Conservation (phyloP, 2,113 vertebrate species). For the Periophthalmus modestus region DNA sequence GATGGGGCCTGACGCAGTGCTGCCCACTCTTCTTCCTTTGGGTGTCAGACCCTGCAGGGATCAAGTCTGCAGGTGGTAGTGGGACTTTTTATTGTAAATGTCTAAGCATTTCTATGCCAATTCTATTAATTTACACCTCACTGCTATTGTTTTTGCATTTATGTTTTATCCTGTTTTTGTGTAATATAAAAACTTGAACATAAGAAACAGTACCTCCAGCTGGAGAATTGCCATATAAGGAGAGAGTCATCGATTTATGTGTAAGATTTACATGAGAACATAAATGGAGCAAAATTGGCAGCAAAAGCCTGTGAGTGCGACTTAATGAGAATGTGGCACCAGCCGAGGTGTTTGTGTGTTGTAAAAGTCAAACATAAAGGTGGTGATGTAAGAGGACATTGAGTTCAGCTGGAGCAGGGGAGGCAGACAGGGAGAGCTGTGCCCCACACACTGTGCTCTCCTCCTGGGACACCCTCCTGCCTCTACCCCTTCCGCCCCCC, state of each 20-base stretch:
- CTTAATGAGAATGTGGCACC: constrained; percentile 5
- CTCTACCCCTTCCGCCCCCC: constrained; percentile 30
- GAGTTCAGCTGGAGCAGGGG: constrained; percentile 38
- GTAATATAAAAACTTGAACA: too few relatives aligned
- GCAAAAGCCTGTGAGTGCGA: background rate
- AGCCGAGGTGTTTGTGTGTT: constrained; percentile 3
- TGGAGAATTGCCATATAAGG: background rate
- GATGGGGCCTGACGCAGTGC: background rate
- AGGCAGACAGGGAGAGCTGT: constrained; percentile 47
- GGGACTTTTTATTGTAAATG: too few relatives aligned
- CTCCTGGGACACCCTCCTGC: constrained; percentile 49
- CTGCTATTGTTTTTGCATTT: too few relatives aligned
- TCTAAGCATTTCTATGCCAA: too few relatives aligned
- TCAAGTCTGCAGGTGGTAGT: too few relatives aligned
- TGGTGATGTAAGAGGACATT: constrained; percentile 39
- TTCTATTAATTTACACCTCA: too few relatives aligned
- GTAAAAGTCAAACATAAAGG: constrained; percentile 14
- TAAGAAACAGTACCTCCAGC: background rate
- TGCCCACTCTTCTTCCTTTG: background rate
- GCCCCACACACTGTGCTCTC: constrained; percentile 41
- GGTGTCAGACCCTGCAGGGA: background rate
- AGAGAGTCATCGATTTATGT: background rate
- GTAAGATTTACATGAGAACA: background rate
- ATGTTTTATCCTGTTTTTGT: too few relatives aligned
- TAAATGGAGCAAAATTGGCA: background rate